These are phyloP conservation scores for Himalopsyche japonica DNA, from an alignment of 2,888 invertebrate genomes.

Conservation along the genomic window DNA sequence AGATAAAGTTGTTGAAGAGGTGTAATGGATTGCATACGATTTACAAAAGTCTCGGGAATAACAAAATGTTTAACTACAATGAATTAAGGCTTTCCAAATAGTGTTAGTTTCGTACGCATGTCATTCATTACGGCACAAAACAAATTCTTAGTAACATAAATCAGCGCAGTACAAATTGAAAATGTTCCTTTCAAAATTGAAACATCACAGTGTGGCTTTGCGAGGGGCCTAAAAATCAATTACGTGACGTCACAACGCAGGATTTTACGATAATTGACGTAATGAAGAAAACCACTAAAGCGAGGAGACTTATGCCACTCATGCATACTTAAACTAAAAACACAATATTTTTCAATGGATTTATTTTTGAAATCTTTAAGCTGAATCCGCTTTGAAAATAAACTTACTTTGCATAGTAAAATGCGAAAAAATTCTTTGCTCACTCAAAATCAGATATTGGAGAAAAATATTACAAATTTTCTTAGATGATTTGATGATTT, in stretches of 20 bases:
- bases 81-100: neutral
- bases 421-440: no score
- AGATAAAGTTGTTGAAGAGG: neutral
- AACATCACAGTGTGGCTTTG: neutral
- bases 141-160: neutral
- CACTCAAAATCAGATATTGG: no score
- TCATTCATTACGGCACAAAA: neutral
- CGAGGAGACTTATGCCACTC: neutral
- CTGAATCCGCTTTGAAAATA: no score
- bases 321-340: neutral
- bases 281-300: constrained; percentile 17
- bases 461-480: no score
- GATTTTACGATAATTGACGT: constrained; percentile 34
- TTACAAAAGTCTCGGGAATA: neutral
- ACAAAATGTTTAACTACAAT: neutral
- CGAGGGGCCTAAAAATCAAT: constrained; percentile 12
- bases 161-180: neutral
- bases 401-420: no score
- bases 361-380: no score
- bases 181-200: neutral
- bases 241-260: constrained; percentile 16
- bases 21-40: neutral
- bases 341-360: neutral
- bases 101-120: neutral
- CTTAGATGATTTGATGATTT: no score